A percentile compares a stretch with the other conserved stretches of the same genome.
These are phyloP conservation scores for Idaea aversata DNA, from an alignment of 2,888 invertebrate genomes.

Conservation along the genomic window DNA sequence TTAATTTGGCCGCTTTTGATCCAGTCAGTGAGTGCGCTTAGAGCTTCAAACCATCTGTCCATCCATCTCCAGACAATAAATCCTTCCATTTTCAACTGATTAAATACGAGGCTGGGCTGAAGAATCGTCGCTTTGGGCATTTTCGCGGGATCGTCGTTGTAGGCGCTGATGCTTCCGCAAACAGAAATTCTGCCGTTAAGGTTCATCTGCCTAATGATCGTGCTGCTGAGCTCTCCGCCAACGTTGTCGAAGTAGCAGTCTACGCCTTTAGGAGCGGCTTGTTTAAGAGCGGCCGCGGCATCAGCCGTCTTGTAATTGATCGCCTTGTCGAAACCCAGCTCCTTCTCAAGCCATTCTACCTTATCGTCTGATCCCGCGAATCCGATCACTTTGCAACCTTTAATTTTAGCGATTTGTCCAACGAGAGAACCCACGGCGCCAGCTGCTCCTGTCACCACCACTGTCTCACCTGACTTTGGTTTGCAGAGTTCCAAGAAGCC, in stretches of 20 bases:
- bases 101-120: conserved; percentile 77
- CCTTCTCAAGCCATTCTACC: conserved; percentile 82
- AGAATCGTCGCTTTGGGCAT: conserved; percentile 61
- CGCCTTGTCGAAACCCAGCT: conserved; percentile 84
- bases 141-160: conserved; percentile 45
- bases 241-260: conserved; percentile 90
- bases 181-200: conserved; percentile 77
- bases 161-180: conserved; percentile 82
- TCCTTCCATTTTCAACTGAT: conserved; percentile 83
- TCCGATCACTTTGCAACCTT: conserved; percentile 82
- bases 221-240: conserved; percentile 82
- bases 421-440: conserved; percentile 88
- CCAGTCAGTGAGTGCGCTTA: conserved; percentile 80
- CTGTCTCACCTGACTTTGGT: conserved; percentile 84
- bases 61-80: conserved; percentile 77
- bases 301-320: conserved; percentile 86
- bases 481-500: conserved; percentile 84
- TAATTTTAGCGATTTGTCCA: conserved; percentile 88
- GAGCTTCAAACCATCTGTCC: conserved; percentile 79
- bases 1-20: conserved; percentile 83
- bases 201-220: conserved; percentile 81
- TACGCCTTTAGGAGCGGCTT: conserved; percentile 61
- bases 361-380: conserved; percentile 86
- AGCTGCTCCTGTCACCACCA: conserved; percentile 86
- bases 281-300: conserved; percentile 74